Percentiles rank a stretch among this genome's conserved stretches.
phyloP scores from a whole-genome alignment of 2,113 vertebrate genomes.

The Microtus richardsoni region DNA sequence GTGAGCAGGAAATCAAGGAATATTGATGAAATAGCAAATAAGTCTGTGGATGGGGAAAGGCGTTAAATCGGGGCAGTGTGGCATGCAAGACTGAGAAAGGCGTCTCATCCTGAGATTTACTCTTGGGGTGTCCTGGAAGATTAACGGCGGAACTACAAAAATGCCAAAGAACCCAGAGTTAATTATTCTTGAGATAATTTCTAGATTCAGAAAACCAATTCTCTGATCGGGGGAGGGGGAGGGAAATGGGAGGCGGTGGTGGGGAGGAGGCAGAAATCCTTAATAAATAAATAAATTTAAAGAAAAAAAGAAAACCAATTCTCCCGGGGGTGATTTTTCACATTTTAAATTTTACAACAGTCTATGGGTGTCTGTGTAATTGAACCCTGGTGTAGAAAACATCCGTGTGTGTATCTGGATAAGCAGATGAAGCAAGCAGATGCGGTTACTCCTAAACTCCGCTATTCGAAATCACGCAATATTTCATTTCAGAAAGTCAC shows the following conservation, averaged over 20 bases:
- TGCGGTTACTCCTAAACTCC: conserved; percentile 29
- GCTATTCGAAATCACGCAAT: conserved; percentile 68
- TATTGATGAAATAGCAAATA: background rate
- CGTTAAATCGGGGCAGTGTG: background rate
- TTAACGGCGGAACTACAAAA: background rate
- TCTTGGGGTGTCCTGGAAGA: background rate
- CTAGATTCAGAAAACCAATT: conserved; percentile 48
- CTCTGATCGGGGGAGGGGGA: too few relatives aligned
- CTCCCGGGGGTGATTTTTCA: conserved; percentile 7
- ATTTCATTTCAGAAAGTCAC: conserved; percentile 66
- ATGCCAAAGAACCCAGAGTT: conserved; percentile 10
- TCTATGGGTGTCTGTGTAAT: conserved; percentile 36
- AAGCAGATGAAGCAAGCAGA: conserved; percentile 16
- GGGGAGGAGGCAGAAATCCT: too few relatives aligned
- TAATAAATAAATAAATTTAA: too few relatives aligned
- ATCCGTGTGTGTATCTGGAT: background rate
- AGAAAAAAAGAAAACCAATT: conserved; percentile 38
- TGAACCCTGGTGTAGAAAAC: conserved; percentile 5
- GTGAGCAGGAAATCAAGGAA: background rate
- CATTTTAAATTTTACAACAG: conserved; percentile 33
- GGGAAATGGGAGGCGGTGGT: too few relatives aligned
- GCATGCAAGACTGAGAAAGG: background rate
- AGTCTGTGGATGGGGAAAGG: background rate
- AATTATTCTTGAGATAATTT: conserved; percentile 54
- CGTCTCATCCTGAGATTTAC: background rate